Conservation (phyloP, 1,140 invertebrate genomes). For the Cephus cinctus region DNA sequence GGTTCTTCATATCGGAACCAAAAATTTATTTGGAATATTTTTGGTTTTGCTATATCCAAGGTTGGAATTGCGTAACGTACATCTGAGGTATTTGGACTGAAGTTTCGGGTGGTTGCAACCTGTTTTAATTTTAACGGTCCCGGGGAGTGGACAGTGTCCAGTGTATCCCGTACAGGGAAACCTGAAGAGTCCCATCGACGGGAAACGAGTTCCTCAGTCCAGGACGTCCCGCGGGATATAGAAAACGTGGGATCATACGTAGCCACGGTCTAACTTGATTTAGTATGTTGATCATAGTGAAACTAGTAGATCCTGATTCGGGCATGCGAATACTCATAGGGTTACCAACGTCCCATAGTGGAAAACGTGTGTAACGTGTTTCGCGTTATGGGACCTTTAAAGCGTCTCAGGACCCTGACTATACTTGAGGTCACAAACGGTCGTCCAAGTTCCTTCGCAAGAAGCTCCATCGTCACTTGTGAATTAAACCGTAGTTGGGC, state of each 20-base stretch:
- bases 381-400: constrained; percentile 38
- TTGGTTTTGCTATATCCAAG: no score
- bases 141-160: constrained; percentile 32
- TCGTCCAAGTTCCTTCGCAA: constrained; percentile 34
- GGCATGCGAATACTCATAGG: no score
- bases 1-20: no score
- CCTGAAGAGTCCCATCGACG: constrained; percentile 23
- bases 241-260: constrained; percentile 14
- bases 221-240: constrained; percentile 17
- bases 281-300: constrained; percentile 18
- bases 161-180: constrained; percentile 26
- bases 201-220: constrained; percentile 23
- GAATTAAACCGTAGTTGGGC: no score
- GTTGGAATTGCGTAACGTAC: no score
- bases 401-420: constrained; percentile 32
- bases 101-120: constrained; percentile 25
- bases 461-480: no score
- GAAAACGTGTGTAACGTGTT: constrained; percentile 44
- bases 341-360: constrained; percentile 9
- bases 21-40: no score
- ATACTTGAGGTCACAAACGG: constrained; percentile 42
- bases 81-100: no score
- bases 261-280: constrained; percentile 15
- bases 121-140: constrained; percentile 25
- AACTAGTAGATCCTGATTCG: constrained; percentile 9